These are phyloP conservation scores for Sylvicapra grimmia DNA, from an alignment of 2,113 vertebrate species.

Conservation along the genomic window DNA sequence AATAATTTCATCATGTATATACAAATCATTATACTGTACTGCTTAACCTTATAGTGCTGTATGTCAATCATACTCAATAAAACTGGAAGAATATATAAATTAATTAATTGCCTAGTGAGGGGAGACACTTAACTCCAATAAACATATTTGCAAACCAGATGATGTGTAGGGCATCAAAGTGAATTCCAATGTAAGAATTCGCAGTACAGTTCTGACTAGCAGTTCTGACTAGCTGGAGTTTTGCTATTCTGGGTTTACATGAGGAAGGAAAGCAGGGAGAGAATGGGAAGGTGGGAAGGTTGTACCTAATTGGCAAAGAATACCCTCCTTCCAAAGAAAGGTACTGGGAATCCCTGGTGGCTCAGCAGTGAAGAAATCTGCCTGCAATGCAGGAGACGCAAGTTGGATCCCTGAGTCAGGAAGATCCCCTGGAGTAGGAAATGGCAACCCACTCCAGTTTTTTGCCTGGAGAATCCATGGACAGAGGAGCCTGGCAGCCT, in stretches of 20 bases:
- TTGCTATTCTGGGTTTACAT: not conserved
- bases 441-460: not conserved
- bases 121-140: too few relatives aligned
- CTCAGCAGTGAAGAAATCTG: not conserved
- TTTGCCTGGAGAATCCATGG: not conserved
- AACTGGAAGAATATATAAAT: too few relatives aligned
- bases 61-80: too few relatives aligned
- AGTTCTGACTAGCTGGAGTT: not conserved
- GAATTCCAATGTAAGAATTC: too few relatives aligned
- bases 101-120: too few relatives aligned
- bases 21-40: too few relatives aligned
- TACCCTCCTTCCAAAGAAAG: not conserved
- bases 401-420: not conserved
- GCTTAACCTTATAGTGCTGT: too few relatives aligned
- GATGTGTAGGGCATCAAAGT: too few relatives aligned
- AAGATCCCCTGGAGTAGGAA: not conserved
- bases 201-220: too few relatives aligned
- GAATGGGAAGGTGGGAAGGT: not conserved
- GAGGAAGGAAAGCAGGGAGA: not conserved
- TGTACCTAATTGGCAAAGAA: conserved; percentile 9
- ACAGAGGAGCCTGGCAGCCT: not conserved
- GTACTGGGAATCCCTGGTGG: not conserved
- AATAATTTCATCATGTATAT: too few relatives aligned
- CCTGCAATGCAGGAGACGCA: not conserved
- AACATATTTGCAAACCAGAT: too few relatives aligned